Base-by-base conservation (phyloP, 1,140 invertebrate species). In the Hylaeus anthracinus region DNA sequence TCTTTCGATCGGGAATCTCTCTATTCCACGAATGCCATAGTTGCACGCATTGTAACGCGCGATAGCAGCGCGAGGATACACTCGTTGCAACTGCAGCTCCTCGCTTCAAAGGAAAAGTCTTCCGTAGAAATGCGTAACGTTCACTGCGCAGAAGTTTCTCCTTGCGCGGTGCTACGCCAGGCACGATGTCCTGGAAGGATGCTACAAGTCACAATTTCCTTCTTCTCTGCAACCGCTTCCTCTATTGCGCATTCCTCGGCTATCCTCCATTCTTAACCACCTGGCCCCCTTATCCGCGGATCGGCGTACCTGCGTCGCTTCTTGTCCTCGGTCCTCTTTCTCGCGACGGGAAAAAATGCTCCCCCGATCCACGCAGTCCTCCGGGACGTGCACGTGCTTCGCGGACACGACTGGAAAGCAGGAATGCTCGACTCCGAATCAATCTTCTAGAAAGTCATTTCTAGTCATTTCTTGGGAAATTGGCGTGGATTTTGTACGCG, bases 171-270 rank as follows among this genome's bases (percentile, higher is more conserved):
- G 64, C 43, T 9, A 14, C 60, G n/a, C 10, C n/a, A 6, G 43
- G 1, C 4, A 39, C 63, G 41, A 14, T 58, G 63, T 58, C 43
- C 51, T 58, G 51, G 10, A 45, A 71, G 80, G 74, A 82, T 77
- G 75, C 14, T 61, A 78, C 26, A 55, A 78, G 74, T 77, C 65
- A 77, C 65, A 71, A 43, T 78, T 71, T 63, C 75, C 56, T 61
- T 43, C 45, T 61, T 9, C 43, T 15, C 53, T 2, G 56, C 55
- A 63, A 78, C 66, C 26, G 39, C 66, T 78, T 78, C 75, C 75
- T 78, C 56, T 71, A 26, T 71, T 55, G 67, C 55, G 37, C 45
- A 10, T 71, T 61, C 75, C 2, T 53, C 48, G 58, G 56, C 45
- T 75, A 39, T 55, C 51, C 41, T 14, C 1, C 55, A 15, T 41